Evolutionary conservation across 2,797 vertebrate species (phyloP), one percentile per base, ranked within the genome.

Genomic region (Danio albolineatus): DNA sequence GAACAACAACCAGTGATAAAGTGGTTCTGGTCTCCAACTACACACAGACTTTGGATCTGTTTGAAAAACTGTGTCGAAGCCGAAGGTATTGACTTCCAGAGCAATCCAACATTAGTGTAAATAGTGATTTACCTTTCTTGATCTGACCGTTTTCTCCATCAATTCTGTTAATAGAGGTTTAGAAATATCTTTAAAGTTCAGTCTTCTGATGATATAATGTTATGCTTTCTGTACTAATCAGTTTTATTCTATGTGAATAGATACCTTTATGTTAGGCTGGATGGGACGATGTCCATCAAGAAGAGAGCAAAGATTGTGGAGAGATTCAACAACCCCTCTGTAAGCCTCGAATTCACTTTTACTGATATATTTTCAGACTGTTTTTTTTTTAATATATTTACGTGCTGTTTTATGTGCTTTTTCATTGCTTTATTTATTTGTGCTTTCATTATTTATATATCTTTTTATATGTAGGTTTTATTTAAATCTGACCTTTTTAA

Each of bases 261-360:
- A 86, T 98, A 99, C 88, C 91, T 96, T 2, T 99, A 98, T 21
- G 96, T 98, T 49, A 94, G 98, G 41, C 90, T 99, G 86, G 98
- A 99, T 0, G 98, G 98, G 76, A 97, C 97, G 0, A 99, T 99
- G 98, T 98, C 98, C 14, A 98, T 99, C 85, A 99, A 98, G 89
- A 99, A 99, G 89, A 92, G 98, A 88, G 97, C 97, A 0, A 98
- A 98, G 87, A 90, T 98, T 0, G 97, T 99, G 83, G 97, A 99
- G 69, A 91, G 90, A 59, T 99, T 99, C 90, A 99, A 99, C 89
- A 95, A 77, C 82, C 91, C 92, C 1, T 95, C 94, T 0, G 98
- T 99, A 91, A 95, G 95, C 3, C n/a, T n/a, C n/a, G n/a, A n/a
- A n/a, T n/a, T n/a, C 90, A 48, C 13, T 0, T 7, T 73, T 62